Conservation (phyloP, 2,113 vertebrate species). For the Acanthisitta chloris region DNA sequence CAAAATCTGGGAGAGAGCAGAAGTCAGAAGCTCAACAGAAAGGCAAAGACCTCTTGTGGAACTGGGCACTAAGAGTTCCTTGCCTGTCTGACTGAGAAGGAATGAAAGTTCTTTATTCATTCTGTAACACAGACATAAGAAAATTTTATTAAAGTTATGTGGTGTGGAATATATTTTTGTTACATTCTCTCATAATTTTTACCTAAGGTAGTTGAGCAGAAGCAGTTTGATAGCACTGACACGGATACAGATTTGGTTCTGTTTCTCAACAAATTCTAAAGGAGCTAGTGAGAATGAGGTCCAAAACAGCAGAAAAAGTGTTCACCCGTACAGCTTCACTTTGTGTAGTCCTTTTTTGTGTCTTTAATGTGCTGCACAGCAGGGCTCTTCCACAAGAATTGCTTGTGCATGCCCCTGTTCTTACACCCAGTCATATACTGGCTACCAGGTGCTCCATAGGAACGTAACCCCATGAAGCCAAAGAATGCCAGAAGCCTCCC, state of each 20-base stretch:
- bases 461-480: not conserved
- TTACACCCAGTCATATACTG: accelerated
- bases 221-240: not conserved
- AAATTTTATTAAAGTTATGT: not conserved
- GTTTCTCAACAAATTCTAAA: not conserved
- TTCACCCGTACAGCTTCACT: not conserved
- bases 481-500: not conserved
- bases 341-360: not conserved
- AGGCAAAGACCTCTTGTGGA: not conserved
- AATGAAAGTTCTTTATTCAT: not conserved
- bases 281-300: not conserved
- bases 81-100: not conserved
- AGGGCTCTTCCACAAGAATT: not conserved
- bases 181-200: not conserved
- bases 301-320: not conserved
- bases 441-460: not conserved
- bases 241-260: not conserved
- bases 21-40: not conserved
- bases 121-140: accelerated
- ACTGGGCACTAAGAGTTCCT: not conserved
- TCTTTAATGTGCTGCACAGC: not conserved
- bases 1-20: not conserved
- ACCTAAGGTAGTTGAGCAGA: not conserved
- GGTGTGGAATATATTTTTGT: not conserved
- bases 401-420: not conserved